These are phyloP conservation scores for Mesopsocus fuscifrons DNA, from an alignment of 2,888 invertebrate species.

Conservation along the genomic window DNA sequence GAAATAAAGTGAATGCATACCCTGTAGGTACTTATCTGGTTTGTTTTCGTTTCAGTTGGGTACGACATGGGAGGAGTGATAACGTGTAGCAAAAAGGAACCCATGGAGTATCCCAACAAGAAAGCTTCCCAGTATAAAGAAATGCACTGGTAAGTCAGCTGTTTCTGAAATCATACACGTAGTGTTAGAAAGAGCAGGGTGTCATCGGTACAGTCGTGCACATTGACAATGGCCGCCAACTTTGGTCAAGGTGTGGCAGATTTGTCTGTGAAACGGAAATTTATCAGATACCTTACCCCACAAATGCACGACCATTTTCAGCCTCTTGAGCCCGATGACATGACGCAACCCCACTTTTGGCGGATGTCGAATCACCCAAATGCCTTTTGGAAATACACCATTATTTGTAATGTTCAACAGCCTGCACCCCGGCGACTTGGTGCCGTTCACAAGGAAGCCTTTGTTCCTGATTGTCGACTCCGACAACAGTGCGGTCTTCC, in stretches of 20 bases:
- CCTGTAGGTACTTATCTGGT: too few species aligned
- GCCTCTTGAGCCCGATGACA: too few species aligned
- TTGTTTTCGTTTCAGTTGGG: slow-evolving; percentile 43
- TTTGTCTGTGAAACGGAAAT: too few species aligned
- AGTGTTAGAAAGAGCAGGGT: slow-evolving; percentile 12
- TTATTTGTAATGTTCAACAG: too few species aligned
- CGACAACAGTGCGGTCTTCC: slow-evolving; percentile 83
- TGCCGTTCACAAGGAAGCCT: slow-evolving; percentile 82
- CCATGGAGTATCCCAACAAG: slow-evolving; percentile 28
- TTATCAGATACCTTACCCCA: too few species aligned
- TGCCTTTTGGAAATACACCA: too few species aligned
- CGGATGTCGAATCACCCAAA: too few species aligned
- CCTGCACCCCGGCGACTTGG: slow-evolving; percentile 83
- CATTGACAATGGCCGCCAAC: too few species aligned
- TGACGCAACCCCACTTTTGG: too few species aligned
- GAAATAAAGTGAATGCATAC: too few species aligned
- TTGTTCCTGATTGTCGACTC: slow-evolving; percentile 88
- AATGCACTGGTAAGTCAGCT: slow-evolving; percentile 32
- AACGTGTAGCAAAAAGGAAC: slow-evolving; percentile 68
- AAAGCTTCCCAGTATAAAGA: slow-evolving; percentile 26
- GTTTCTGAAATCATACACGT: slow-evolving; percentile 2
- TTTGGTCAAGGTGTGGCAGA: too few species aligned
- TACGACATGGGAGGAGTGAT: slow-evolving; percentile 83
- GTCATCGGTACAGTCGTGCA: slow-evolving; percentile 14
- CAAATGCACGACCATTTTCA: too few species aligned